Conservation (phyloP, 37 sponge, comb jelly and placozoan species). For the Oopsacas minuta region DNA sequence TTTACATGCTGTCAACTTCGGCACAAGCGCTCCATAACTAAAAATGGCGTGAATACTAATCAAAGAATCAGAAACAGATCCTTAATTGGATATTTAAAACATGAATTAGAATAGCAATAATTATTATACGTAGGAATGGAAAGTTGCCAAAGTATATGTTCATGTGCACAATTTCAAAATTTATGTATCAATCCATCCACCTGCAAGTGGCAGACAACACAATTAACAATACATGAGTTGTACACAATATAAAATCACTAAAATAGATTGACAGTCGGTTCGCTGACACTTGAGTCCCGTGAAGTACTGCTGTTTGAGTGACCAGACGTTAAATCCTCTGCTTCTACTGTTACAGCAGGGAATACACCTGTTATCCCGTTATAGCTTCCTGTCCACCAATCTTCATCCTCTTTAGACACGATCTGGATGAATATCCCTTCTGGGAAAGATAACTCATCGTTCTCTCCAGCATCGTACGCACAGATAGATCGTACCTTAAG, state of each 20-base stretch:
- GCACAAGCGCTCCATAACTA: too few relatives aligned
- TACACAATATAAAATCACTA: not conserved
- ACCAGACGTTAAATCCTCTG: not conserved
- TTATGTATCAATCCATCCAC: not conserved
- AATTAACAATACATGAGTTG: not conserved
- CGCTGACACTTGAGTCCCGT: not conserved
- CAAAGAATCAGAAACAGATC: too few relatives aligned
- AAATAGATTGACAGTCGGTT: not conserved
- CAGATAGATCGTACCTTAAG: not conserved
- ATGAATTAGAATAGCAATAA: not conserved
- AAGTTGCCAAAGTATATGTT: constrained; percentile 11
- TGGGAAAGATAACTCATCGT: not conserved
- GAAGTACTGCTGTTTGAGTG: not conserved
- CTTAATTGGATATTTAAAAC: too few relatives aligned
- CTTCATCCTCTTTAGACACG: constrained; percentile 23
- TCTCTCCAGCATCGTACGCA: not conserved
- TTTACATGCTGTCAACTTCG: too few relatives aligned
- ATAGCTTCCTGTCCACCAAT: constrained; percentile 56
- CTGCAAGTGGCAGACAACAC: not conserved
- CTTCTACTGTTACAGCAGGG: constrained; percentile 22
- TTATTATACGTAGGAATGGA: not conserved
- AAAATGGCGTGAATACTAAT: too few relatives aligned
- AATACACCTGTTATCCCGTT: constrained; percentile 54
- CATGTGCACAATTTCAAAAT: constrained; percentile 18
- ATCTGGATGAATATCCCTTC: not conserved